These are phyloP conservation scores for Pheosia gnoma DNA, from an alignment of 2,888 invertebrate species.

Conservation along the genomic window DNA sequence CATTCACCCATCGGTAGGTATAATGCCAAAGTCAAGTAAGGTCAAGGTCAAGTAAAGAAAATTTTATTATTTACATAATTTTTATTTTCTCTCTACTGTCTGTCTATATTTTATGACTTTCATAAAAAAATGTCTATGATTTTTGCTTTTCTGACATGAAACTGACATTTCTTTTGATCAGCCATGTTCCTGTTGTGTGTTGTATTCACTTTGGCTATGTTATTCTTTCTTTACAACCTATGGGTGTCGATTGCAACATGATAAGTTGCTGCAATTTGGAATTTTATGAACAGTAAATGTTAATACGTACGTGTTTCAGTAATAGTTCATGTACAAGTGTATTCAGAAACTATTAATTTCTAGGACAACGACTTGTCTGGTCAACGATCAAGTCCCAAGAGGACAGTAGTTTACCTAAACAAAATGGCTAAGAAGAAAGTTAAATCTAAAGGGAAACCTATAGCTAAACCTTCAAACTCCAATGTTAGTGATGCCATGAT, in stretches of 20 bases:
- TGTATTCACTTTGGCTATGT: slow-evolving; percentile 1
- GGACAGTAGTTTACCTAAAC: slow-evolving; percentile 20
- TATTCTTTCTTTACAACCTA: not conserved
- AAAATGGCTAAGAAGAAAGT: slow-evolving; percentile 66
- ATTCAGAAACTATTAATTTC: not conserved
- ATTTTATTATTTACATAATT: too few relatives aligned
- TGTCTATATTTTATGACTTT: too few relatives aligned
- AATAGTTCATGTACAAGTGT: not conserved
- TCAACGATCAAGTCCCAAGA: slow-evolving; percentile 11
- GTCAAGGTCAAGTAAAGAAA: too few relatives aligned
- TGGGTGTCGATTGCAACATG: not conserved
- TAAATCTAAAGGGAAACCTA: slow-evolving; percentile 47
- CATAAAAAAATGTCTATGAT: too few relatives aligned
- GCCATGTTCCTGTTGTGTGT: not conserved
- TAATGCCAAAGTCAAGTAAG: too few relatives aligned
- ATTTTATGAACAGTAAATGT: not conserved
- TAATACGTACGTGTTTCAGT: not conserved
- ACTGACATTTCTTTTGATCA: not conserved
- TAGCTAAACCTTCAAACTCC: slow-evolving; percentile 31
- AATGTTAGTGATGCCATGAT: slow-evolving; percentile 17
- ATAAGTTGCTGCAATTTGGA: not conserved
- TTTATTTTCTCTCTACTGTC: too few relatives aligned
- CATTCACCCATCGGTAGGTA: too few relatives aligned
- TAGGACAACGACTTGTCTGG: not conserved
- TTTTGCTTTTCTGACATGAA: not conserved